Evolutionary conservation across 2,113 vertebrate genomes (phyloP), one percentile per base, ranked within the genome.

Genomic region (Anthoscopus minutus): DNA sequence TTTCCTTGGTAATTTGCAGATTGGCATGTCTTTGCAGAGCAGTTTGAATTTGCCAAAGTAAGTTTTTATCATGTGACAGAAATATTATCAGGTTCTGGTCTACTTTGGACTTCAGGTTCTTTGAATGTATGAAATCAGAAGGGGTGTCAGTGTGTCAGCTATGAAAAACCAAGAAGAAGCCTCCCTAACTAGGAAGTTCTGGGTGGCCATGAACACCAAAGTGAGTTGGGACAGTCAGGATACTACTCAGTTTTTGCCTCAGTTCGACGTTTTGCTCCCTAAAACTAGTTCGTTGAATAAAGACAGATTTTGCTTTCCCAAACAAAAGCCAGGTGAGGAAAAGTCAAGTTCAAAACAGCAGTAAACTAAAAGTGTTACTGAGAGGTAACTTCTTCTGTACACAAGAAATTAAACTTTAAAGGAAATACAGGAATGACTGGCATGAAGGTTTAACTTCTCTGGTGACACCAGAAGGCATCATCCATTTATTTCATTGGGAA

Each of bases 241-340:
- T 25, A 4, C 33, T 65, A 4, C 38, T 69, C 50, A 69, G 0
- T 77, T 89, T 72, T 82, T 66, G n/a, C 48, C 45, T 64, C n/a
- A 19, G 3, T 69, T 50, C 0, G 0, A 1, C 50, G 20, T 37
- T 28, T 51, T 67, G 3, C 31, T 69, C 40, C 23, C 45, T 61
- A 3, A 56, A 66, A 58, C 17, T 45, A 23, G 24, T 47, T 74
- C 10, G 16, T 33, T 47, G 37, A 42, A 25, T 5, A 4, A 80
- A 80, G 54, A 17, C 66, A 42, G 58, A 58, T 3, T 66, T 45
- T 73, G 9, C 38, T 74, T 81, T 87, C 48, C 25, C 20, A 28
- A 61, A 72, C 37, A 79, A 84, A 87, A 76, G 20, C 31, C 4
- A 1, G 10, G 9, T 45, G 30, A 67, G 57, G 31, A 78, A 54